A percentile compares a stretch with the other conserved stretches of the same genome.
phyloP scores from a whole-genome alignment of 2,888 invertebrate species.

The Eucriotettix oculatus region DNA sequence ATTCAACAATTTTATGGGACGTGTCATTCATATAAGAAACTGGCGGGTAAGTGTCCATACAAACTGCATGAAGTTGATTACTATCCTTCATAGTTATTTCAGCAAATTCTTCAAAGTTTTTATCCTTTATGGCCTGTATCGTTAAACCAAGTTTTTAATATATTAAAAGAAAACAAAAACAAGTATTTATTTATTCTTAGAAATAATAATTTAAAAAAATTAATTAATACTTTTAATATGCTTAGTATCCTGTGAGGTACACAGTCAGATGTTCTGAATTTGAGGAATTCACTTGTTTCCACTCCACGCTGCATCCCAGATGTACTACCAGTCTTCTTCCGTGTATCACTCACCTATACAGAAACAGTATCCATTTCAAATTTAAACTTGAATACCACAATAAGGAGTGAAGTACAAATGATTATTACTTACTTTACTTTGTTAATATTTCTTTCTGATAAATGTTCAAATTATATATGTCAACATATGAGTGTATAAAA shows the following conservation, averaged over 20 bases:
- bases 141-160: background rate
- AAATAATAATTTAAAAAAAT: background rate
- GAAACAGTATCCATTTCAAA: background rate
- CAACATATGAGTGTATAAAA: no score
- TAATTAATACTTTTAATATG: constrained; percentile 29
- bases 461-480: no score
- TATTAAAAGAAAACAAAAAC: background rate
- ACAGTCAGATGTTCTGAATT: constrained; percentile 49
- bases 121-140: constrained; percentile 39
- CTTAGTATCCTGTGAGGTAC: constrained; percentile 53
- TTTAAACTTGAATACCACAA: no score
- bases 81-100: constrained; percentile 92
- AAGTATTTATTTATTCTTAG: background rate
- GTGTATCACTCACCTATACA: constrained; percentile 43
- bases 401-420: no score
- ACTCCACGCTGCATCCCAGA: constrained; percentile 72
- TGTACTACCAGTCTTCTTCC: constrained; percentile 76
- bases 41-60: constrained; percentile 87
- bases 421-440: no score
- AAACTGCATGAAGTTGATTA: constrained; percentile 91
- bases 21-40: constrained; percentile 81
- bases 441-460: no score
- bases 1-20: constrained; percentile 60
- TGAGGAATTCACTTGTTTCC: constrained; percentile 66
- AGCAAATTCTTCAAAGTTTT: constrained; percentile 73